Evolutionary conservation across 2,888 invertebrate species (phyloP).

Genomic region (Labia minor): DNA sequence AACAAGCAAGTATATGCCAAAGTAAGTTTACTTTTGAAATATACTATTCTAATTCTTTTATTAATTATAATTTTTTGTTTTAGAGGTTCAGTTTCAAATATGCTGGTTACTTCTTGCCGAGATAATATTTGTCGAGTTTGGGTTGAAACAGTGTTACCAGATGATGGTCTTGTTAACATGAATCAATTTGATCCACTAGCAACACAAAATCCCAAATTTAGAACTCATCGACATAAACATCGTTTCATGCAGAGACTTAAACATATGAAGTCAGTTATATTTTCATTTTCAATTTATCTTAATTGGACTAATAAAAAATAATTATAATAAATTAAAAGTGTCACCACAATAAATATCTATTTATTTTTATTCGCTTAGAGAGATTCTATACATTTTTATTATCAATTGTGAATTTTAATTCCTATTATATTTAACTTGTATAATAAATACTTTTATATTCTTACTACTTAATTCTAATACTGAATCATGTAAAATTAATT

Average conservation of each 20-base stretch:
- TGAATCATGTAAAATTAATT: no score
- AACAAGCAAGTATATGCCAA: slow-evolving; percentile 99
- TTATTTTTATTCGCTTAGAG: no score
- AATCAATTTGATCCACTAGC: slow-evolving; percentile 48
- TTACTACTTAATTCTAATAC: no score
- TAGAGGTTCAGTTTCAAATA: slow-evolving; percentile 93
- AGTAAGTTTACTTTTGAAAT: slow-evolving; percentile 46
- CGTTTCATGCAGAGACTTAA: slow-evolving; percentile 91
- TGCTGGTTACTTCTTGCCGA: slow-evolving; percentile 93
- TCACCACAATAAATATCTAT: no score
- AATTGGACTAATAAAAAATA: not conserved
- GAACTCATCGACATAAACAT: slow-evolving; percentile 89
- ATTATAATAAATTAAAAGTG: no score
- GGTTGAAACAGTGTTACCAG: slow-evolving; percentile 94
- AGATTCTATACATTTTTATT: not conserved
- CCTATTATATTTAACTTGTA: no score
- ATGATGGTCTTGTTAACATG: slow-evolving; percentile 75
- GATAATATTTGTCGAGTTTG: slow-evolving; percentile 98
- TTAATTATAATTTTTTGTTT: slow-evolving; percentile 28
- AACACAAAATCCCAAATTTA: slow-evolving; percentile 46
- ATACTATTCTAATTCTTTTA: not conserved
- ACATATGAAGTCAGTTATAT: slow-evolving; percentile 73
- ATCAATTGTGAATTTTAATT: slow-evolving; percentile 13
- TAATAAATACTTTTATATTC: no score
- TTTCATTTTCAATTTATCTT: slow-evolving; percentile 20